Base-by-base conservation (phyloP, 2,797 vertebrate genomes). In the Bovichtus variegatus region DNA sequence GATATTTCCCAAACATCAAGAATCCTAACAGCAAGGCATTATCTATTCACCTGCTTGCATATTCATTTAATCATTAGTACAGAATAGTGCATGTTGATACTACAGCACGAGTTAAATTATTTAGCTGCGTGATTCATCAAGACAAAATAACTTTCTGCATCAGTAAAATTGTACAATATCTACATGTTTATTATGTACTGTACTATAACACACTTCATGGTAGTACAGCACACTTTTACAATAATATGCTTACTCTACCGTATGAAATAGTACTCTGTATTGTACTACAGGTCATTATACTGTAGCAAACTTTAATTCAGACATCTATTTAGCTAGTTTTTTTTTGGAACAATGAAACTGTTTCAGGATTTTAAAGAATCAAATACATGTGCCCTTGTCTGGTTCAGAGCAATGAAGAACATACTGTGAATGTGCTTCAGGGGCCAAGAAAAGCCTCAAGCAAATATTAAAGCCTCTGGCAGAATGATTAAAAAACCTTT, bases 381-480 rank as follows among this genome's bases (percentile, higher is more conserved):
- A 27, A 68, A 23, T 51, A 59, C 29, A 55, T 12, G 65, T 55
- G 73, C 71, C 53, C 41, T 47, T 41, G 53, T 55, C 72, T 84
- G 31, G 31, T 68, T 76, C 21, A 50, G 60, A 72, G 50, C 25
- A 46, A 27, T 62, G 21, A 65, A 81, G 74, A 82, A 79, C 69
- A 63, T 50, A 69, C 65, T 78, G 12, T 36, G 44, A 84, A 59
- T 74, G 59, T 34, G 83, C 75, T 89, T 84, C 75, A 61, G 79
- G 83, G 80, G 80, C 68, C 55, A 74, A 44, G 76, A 76, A 88
- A 83, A 68, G 84, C 89, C 89, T 89, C 72, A 5, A 87, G 87
- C 87, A 78, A 92, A 84, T 73, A 78, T 81, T 64, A 72, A 78
- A 83, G 86, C 85, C 86, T 80, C 74, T 64, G 81, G 83, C 86